Conservation (phyloP, 1,140 invertebrate species). For the Fragariocoptes setiger region DNA sequence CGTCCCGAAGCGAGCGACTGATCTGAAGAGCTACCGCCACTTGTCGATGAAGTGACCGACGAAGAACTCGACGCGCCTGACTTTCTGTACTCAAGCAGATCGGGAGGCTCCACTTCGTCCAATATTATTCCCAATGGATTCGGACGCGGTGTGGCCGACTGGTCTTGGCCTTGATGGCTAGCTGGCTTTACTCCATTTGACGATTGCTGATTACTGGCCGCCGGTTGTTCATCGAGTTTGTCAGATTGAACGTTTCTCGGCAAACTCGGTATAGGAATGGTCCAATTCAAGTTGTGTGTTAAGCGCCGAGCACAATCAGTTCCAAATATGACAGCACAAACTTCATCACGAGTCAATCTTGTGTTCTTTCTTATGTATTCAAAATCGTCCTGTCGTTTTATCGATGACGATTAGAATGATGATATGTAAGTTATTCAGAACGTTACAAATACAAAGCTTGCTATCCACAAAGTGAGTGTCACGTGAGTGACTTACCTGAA, state of each 20-base stretch:
- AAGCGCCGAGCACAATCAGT: slow-evolving; percentile 7
- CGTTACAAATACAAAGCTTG: neutral
- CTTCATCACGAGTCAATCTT: slow-evolving; percentile 6
- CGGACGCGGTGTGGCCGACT: neutral
- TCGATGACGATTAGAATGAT: neutral
- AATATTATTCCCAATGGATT: neutral
- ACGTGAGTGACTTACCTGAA: slow-evolving; percentile 6
- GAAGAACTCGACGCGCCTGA: too few species aligned
- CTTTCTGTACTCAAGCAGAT: too few species aligned
- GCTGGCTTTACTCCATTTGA: neutral
- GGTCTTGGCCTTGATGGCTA: neutral
- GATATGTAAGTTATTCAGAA: neutral
- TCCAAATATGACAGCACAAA: slow-evolving; percentile 10
- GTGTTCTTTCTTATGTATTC: slow-evolving; percentile 9
- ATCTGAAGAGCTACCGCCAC: too few species aligned
- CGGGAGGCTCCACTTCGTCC: neutral
- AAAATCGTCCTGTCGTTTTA: slow-evolving; percentile 7
- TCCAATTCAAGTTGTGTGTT: slow-evolving; percentile 9
- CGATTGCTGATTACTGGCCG: neutral
- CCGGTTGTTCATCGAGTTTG: neutral
- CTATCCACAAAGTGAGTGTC: neutral
- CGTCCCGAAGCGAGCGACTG: neutral
- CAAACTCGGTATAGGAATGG: slow-evolving; percentile 7
- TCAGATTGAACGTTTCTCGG: too few species aligned
- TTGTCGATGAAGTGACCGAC: too few species aligned